These are phyloP conservation scores for Anniella stebbinsi DNA, from an alignment of 2,797 vertebrate genomes.

Conservation along the genomic window DNA sequence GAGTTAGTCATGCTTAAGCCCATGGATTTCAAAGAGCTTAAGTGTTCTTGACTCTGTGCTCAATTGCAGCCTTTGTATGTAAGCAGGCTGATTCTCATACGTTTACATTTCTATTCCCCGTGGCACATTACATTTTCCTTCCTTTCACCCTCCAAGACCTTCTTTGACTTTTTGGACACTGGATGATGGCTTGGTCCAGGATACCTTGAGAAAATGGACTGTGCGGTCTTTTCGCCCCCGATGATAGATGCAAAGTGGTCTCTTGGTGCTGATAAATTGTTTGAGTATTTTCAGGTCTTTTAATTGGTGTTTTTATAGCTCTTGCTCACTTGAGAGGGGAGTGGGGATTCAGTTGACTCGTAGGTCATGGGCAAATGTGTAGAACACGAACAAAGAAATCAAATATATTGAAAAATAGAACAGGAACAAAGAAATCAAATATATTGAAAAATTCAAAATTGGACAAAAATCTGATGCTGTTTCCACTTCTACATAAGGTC, in stretches of 20 bases:
- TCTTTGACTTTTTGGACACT: neutral
- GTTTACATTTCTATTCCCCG: neutral
- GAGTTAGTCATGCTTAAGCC: neutral
- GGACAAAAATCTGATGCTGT: constrained; percentile 15
- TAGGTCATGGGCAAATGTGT: neutral
- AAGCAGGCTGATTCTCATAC: neutral
- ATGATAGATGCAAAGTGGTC: constrained; percentile 43
- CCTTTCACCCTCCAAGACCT: neutral
- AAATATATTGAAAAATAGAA: constrained; percentile 22
- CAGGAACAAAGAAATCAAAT: constrained; percentile 28
- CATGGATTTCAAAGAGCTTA: neutral
- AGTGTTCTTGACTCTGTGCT: neutral
- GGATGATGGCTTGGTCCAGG: constrained; percentile 24
- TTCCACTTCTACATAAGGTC: neutral
- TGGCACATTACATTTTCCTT: neutral
- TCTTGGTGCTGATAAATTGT: constrained; percentile 46
- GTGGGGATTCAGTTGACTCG: neutral
- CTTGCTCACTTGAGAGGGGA: constrained; percentile 5
- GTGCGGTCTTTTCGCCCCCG: neutral
- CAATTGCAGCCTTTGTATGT: neutral
- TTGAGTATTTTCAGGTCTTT: constrained; percentile 44
- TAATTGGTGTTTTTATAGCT: constrained; percentile 50
- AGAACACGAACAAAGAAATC: constrained; percentile 16
- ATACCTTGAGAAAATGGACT: constrained; percentile 22
- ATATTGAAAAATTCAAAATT: neutral